A percentile compares a stretch with the other conserved stretches of the same genome.
These are phyloP conservation scores for Chloropsis hardwickii DNA, from an alignment of 2,113 vertebrate genomes.

Conservation along the genomic window DNA sequence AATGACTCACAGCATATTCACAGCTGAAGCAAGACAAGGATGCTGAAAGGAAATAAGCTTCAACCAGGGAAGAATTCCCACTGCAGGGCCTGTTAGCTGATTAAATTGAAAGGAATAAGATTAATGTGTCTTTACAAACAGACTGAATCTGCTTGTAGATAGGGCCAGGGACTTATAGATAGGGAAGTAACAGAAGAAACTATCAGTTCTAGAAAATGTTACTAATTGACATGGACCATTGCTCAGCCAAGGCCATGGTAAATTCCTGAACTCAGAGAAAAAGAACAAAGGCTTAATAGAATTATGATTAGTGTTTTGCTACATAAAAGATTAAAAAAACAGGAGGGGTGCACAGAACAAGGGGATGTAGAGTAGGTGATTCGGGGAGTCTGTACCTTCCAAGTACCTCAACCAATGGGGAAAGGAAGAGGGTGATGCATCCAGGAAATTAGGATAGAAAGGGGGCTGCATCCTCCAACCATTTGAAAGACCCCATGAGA, in stretches of 20 bases:
- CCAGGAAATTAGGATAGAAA: not conserved
- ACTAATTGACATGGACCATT: not conserved
- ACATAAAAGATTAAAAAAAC: not conserved
- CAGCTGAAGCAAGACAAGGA: not conserved
- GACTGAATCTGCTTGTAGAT: not conserved
- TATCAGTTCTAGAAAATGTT: not conserved
- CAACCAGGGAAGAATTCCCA: not conserved
- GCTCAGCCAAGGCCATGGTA: not conserved
- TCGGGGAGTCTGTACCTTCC: not conserved
- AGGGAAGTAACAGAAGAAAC: not conserved
- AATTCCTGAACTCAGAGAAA: not conserved
- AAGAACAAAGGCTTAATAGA: not conserved
- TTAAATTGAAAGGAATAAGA: not conserved
- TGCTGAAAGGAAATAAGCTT: not conserved
- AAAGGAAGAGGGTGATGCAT: not conserved
- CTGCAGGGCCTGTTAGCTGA: not conserved
- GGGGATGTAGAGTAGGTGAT: not conserved
- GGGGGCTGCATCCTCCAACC: not conserved
- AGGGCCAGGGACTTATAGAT: not conserved
- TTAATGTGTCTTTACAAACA: not conserved
- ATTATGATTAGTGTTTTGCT: not conserved
- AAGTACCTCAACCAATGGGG: not conserved
- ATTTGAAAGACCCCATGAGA: not conserved
- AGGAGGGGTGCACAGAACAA: not conserved
- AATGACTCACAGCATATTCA: not conserved